These are phyloP conservation scores for Flexamia atlantica DNA, from an alignment of 2,888 invertebrate genomes.

Conservation along the genomic window DNA sequence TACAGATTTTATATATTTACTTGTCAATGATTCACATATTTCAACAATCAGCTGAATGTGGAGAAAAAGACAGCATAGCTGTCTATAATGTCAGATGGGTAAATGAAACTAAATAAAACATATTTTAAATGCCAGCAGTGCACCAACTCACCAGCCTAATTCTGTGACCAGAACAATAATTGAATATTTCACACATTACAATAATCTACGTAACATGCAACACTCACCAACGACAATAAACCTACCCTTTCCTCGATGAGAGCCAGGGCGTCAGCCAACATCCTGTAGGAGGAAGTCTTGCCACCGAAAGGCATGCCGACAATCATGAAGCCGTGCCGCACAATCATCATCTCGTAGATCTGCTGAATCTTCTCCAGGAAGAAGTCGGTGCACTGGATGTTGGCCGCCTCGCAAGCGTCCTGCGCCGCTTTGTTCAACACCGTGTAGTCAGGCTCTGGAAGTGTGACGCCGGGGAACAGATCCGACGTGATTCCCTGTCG, in stretches of 20 bases:
- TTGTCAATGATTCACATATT: no score
- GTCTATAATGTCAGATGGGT: no score
- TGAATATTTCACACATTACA: no score
- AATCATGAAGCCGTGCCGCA: slow-evolving; percentile 96
- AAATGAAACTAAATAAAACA: no score
- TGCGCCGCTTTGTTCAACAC: slow-evolving; percentile 81
- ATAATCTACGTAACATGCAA: no score
- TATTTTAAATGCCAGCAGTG: no score
- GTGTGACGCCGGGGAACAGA: slow-evolving; percentile 91
- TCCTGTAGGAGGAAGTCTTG: slow-evolving; percentile 91
- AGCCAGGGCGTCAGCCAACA: slow-evolving; percentile 89
- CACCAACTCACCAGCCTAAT: no score
- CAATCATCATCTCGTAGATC: slow-evolving; percentile 96
- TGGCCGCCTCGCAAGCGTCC: slow-evolving; percentile 83
- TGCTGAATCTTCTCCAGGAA: slow-evolving; percentile 94
- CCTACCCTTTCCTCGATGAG: slow-evolving; percentile 86
- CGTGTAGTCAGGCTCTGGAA: slow-evolving; percentile 89
- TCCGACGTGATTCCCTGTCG: slow-evolving; percentile 93
- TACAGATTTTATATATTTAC: no score
- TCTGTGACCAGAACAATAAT: no score
- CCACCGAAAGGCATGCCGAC: slow-evolving; percentile 96
- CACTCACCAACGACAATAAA: no score
- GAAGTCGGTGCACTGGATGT: slow-evolving; percentile 90
- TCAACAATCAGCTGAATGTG: no score
- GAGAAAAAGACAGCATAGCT: no score